Evolutionary conservation across 2,797 vertebrate genomes (phyloP), one percentile per base, ranked within the genome.

Genomic region (Paratrypauchen microcephalus): DNA sequence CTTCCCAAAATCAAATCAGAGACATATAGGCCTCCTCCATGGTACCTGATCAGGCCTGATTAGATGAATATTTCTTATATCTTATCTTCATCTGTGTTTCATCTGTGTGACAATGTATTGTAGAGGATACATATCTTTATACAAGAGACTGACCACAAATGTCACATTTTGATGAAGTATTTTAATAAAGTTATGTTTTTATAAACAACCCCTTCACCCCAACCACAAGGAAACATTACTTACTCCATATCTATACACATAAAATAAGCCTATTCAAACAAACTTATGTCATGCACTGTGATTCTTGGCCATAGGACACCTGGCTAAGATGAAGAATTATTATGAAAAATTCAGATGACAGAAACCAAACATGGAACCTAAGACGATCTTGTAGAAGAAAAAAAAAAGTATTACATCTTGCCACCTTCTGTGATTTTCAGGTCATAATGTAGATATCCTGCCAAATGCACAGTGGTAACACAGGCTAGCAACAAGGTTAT

Each of bases 21-120:
- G 52, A 55, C 52, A 55, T 55, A 21, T 13, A 23, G 1, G n/a
- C 9, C 1, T 23, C 11, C 7, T 23, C 9, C 3, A 8, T 8
- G 13, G 52, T 4, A 21, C 13, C 23, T 23, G 9, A 24, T 24
- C 23, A 63, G n/a, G 11, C n/a, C 32, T 61, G 18, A 61, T 61
- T 39, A 39, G 11, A 61, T 39, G 18, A 41, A 32, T 61, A 63
- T 45, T 47, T 63, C 21, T 63, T 36, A 21, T 41, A 41, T 62
- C 61, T 63, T 63, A 47, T 32, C 23, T 26, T 78, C 65, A 69
- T 63, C 41, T 45, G 61, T 2, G 32, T 39, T 61, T 61, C 19
- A 12, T 61, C 32, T 39, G 59, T 21, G 59, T 61, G 30, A 39
- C 19, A 45, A 11, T 63, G 39, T 21, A 26, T 45, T 63, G 18